Conservation (phyloP, 1,140 invertebrate genomes). For the Reticulitermes speratus region DNA sequence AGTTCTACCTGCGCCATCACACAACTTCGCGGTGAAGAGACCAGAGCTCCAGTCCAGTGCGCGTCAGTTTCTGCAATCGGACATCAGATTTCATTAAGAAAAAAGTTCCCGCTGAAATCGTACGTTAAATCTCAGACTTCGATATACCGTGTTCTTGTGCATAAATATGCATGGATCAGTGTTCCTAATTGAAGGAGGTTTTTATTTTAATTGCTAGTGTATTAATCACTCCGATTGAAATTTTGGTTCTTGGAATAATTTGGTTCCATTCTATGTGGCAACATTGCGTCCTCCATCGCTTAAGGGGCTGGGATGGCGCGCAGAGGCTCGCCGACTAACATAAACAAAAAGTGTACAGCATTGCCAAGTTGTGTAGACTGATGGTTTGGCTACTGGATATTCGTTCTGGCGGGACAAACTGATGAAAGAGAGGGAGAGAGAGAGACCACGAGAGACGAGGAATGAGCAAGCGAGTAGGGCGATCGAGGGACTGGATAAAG, state of each 20-base stretch:
- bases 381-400: conserved; percentile 33
- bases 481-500: background rate
- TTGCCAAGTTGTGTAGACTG: conserved; percentile 26
- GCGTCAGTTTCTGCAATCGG: background rate
- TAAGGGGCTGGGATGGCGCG: conserved; percentile 35
- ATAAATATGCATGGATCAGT: background rate
- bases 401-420: conserved; percentile 32
- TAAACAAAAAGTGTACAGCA: conserved; percentile 37
- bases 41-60: background rate
- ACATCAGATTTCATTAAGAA: background rate
- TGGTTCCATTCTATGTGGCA: conserved; percentile 29
- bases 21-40: background rate
- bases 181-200: background rate
- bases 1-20: background rate
- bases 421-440: background rate
- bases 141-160: background rate
- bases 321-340: conserved; percentile 35
- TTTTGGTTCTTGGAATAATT: conserved; percentile 13
- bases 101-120: background rate
- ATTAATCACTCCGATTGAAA: background rate
- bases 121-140: background rate
- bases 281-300: conserved; percentile 33
- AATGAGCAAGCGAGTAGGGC: background rate
- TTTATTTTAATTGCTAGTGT: background rate
- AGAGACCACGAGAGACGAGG: background rate